Evolutionary conservation across 92 coral and sea anemone species (phyloP), one percentile per base, ranked within the genome.

Genomic region (Chrysogorgia sp.): DNA sequence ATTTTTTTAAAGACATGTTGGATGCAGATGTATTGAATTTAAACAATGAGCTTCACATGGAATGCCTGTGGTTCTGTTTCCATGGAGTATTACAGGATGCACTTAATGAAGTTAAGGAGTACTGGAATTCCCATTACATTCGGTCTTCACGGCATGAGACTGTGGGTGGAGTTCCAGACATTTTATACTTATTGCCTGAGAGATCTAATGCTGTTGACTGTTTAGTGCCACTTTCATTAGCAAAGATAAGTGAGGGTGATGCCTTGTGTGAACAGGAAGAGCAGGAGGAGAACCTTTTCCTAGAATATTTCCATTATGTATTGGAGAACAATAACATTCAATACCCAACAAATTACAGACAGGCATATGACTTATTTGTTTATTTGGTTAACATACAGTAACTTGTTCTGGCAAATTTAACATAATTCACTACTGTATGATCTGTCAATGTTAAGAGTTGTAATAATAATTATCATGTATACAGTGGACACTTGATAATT

Each of bases 81-180:
- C 21, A 30, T 24, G 57, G 33, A 32, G 57, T 74, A 33, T 28
- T 74, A 24, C 80, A 53, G 45, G 31, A 74, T 22, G 66, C 60
- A 55, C 80, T 74, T 22, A 47, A 74, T 19, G 40, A 74, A 10
- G 80, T 74, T 37, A n/a, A n/a, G n/a, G 52, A 74, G 43, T 60
- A 74, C 47, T 74, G 80, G 80, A 74, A 74, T 31, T 29, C 64
- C 20, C 80, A 74, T 56, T 53, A 72, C 43, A 72, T 72, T 49
- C 33, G 79, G 40, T 21, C 23, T 26, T 72, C 79, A 49, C 37
- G 17, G 45, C 80, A 74, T 21, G 80, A 74, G 28, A 74, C 80
- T 31, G 65, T 74, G 50, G 80, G 49, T 57, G 80, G 80, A 10
- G 67, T 74, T 21, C 80, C 80, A 19, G 67, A 74, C 67, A 57